Evolutionary conservation across 2,797 vertebrate genomes (phyloP), one percentile per base, ranked within the genome.

Genomic region (Leptoclinus maculatus): DNA sequence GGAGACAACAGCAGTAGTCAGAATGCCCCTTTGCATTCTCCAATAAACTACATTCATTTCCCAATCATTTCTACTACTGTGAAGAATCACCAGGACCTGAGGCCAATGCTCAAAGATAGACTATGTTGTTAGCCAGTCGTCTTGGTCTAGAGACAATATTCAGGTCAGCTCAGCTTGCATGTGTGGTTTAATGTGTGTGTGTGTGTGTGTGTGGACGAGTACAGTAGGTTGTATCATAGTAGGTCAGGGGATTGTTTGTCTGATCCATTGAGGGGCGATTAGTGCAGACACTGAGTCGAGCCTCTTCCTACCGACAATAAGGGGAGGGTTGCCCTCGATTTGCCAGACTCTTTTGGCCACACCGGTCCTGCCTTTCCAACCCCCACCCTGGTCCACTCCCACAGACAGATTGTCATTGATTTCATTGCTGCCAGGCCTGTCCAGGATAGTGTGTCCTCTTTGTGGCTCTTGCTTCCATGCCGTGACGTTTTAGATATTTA

Each of bases 211-310:
- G 19, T 66, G 78, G 66, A 76, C 74, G 80, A 79, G 74, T 67
- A 66, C 79, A 87, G 81, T 83, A 56, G 75, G 67, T 54, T 78
- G 45, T 87, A 87, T 90, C 86, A 86, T 88, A 90, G 85, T 90
- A 89, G 91, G 92, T 90, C 90, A 92, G 79, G 51, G 91, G 89
- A 92, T 91, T 93, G 88, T 89, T 89, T 85, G 84, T 93, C 89
- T 93, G 91, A 93, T 91, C 88, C 92, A 91, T 83, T 91, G 90
- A 90, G 80, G 80, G 80, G 86, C 19, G 90, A 93, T 93, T 93
- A 92, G 79, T n/a, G 53, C 62, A 77, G 85, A 90, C 87, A 90
- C 74, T 83, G 90, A 90, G 83, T 76, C 14, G 32, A 80, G 78
- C 80, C 82, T 88, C 83, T 81, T 90, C 78, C 84, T 80, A 66